phyloP scores from a whole-genome alignment of 2,113 vertebrate genomes.

The Forbesichthys agassizii region DNA sequence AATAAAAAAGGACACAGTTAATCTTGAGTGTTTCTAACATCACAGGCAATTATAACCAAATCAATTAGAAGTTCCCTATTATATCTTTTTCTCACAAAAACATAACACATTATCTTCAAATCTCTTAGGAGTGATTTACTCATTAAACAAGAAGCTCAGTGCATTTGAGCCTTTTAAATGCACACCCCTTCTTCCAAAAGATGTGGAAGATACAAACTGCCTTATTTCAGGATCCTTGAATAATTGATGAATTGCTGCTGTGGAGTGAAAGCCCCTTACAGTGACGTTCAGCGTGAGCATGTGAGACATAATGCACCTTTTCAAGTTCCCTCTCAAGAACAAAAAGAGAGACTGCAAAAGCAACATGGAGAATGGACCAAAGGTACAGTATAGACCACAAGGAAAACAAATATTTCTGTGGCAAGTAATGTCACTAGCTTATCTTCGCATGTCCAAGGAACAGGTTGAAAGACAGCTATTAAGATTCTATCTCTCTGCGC shows the following conservation, averaged over 20 bases:
- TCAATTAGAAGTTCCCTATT: conserved; percentile 32
- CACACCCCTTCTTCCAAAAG: conserved; percentile 38
- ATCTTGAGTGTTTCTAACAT: conserved; percentile 1
- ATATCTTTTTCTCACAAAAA: conserved; percentile 8
- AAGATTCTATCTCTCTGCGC: too few relatives aligned
- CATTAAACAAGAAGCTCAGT: conserved; percentile 36
- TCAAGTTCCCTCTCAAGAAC: conserved; percentile 27
- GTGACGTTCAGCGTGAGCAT: conserved; percentile 49
- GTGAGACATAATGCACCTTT: conserved; percentile 42
- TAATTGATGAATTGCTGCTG: conserved; percentile 67
- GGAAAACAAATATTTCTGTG: too few relatives aligned
- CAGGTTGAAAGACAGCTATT: too few relatives aligned
- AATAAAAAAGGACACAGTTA: conserved; percentile 19
- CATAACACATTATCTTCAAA: conserved; percentile 5
- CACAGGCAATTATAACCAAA: conserved; percentile 8
- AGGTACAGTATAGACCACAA: neutral
- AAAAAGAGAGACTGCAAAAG: conserved; percentile 9
- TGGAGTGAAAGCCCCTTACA: conserved; percentile 58
- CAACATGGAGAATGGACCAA: conserved; percentile 19
- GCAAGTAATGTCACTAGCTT: neutral
- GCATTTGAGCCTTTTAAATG: conserved; percentile 41
- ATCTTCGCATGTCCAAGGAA: neutral
- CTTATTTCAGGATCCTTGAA: conserved; percentile 68
- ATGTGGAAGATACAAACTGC: conserved; percentile 52
- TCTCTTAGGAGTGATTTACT: conserved; percentile 31